A percentile compares a stretch with the other conserved stretches of the same genome.
Conservation (phyloP, 2,113 vertebrate species). For the Lucifuga dentata region DNA sequence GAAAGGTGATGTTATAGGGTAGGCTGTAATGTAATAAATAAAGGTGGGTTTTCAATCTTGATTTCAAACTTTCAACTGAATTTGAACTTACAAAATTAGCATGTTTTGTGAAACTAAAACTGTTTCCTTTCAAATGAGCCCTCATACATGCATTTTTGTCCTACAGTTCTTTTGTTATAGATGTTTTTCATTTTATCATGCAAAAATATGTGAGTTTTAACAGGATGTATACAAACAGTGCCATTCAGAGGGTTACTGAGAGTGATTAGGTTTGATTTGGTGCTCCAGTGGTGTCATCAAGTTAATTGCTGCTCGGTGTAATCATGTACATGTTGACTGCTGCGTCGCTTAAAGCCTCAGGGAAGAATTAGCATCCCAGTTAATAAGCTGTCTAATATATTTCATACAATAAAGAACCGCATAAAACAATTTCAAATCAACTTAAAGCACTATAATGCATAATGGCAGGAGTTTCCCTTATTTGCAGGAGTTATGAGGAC, state of each 20-base stretch:
- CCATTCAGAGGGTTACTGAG: conserved; percentile 11
- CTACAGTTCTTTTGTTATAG: no score
- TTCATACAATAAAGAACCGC: conserved; percentile 7
- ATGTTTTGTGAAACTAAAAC: no score
- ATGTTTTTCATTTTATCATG: no score
- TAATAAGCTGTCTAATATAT: conserved; percentile 37
- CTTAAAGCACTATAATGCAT: background rate
- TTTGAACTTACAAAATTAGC: no score
- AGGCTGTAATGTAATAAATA: no score
- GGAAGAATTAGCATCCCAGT: conserved; percentile 29
- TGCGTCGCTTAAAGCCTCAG: conserved; percentile 22
- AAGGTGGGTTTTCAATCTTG: no score
- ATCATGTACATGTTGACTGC: conserved; percentile 37
- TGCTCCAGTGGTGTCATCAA: conserved; percentile 36
- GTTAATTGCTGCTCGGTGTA: conserved; percentile 51
- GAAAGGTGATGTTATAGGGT: no score
- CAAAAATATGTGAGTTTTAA: no score
- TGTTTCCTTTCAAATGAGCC: no score
- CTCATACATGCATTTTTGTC: no score
- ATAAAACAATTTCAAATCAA: conserved; percentile 31
- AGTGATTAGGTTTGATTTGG: conserved; percentile 30
- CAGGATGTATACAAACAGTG: background rate
- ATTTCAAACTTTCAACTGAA: no score
- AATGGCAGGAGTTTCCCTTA: background rate
- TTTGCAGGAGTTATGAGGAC: conserved; percentile 78